Percentiles rank a stretch among this genome's conserved stretches.
These are phyloP conservation scores for Ectemnius cavifrons DNA, from an alignment of 2,888 invertebrate genomes.

Conservation along the genomic window DNA sequence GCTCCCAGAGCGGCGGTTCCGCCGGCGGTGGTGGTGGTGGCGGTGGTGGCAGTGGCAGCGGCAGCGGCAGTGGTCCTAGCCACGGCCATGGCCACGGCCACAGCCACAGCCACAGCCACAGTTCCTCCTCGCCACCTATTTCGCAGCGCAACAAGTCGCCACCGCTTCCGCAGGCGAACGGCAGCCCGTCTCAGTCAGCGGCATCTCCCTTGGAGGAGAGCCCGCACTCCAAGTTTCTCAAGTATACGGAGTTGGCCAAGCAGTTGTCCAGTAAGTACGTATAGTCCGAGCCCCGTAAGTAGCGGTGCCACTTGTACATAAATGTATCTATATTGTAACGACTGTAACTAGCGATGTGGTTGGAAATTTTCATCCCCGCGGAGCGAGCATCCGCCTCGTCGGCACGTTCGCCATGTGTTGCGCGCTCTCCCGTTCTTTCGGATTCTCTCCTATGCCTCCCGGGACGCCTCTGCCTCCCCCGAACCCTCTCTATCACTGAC, in stretches of 20 bases:
- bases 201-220: slow-evolving; percentile 85
- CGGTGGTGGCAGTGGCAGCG: slow-evolving; percentile 55
- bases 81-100: slow-evolving; percentile 74
- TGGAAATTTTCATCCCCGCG: slow-evolving; percentile 48
- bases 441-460: background rate
- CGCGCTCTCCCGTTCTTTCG: slow-evolving; percentile 30
- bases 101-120: slow-evolving; percentile 67
- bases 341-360: slow-evolving; percentile 65
- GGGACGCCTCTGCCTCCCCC: background rate
- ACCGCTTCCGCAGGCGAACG: slow-evolving; percentile 74
- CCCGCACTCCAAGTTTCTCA: slow-evolving; percentile 97
- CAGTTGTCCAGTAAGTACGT: slow-evolving; percentile 98
- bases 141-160: slow-evolving; percentile 81
- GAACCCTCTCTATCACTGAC: too few relatives aligned
- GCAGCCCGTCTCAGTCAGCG: slow-evolving; percentile 78
- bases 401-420: slow-evolving; percentile 13
- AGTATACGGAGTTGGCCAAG: slow-evolving; percentile 98
- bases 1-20: background rate
- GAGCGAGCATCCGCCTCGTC: slow-evolving; percentile 58
- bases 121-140: slow-evolving; percentile 76
- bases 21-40: background rate
- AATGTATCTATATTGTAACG: slow-evolving; percentile 77
- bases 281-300: slow-evolving; percentile 81
- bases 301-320: slow-evolving; percentile 79
- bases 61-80: slow-evolving; percentile 80